These are phyloP conservation scores for Oryzias dopingdopingensis DNA, from an alignment of 2,797 vertebrate species.

Conservation along the genomic window DNA sequence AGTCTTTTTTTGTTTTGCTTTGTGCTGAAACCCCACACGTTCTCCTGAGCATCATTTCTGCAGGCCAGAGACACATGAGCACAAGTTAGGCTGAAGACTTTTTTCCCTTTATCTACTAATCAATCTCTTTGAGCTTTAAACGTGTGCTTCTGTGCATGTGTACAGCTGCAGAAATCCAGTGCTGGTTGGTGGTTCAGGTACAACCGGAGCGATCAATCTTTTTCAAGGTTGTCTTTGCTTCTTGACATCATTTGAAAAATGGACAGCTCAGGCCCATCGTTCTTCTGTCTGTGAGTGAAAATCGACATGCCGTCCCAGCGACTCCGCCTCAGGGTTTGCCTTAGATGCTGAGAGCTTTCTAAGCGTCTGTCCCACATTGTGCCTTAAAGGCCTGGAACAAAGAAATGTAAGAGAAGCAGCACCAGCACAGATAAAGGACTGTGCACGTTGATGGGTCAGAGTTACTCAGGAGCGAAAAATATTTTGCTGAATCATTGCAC, in stretches of 20 bases:
- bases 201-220: conserved; percentile 30
- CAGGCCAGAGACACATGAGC: too few species aligned
- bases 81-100: too few species aligned
- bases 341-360: conserved; percentile 31
- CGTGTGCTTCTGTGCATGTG: too few species aligned
- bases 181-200: conserved; percentile 24
- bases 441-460: too few species aligned
- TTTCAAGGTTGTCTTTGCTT: conserved; percentile 24
- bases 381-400: conserved; percentile 18
- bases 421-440: too few species aligned
- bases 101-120: too few species aligned
- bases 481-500: too few species aligned
- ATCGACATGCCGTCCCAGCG: conserved; percentile 44
- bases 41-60: too few species aligned
- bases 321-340: conserved; percentile 28
- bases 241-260: conserved; percentile 35
- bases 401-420: neutral
- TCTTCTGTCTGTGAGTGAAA: conserved; percentile 46
- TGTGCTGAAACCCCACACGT: too few species aligned
- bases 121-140: too few species aligned
- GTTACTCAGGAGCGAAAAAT: too few species aligned
- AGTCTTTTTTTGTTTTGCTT: too few species aligned
- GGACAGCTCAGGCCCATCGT: conserved; percentile 27
- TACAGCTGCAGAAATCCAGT: conserved; percentile 18
- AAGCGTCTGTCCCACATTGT: conserved; percentile 25